Evolutionary conservation across 2,797 vertebrate genomes (phyloP), one percentile per base, ranked within the genome.

Genomic region (Melanotaenia trifasciata): DNA sequence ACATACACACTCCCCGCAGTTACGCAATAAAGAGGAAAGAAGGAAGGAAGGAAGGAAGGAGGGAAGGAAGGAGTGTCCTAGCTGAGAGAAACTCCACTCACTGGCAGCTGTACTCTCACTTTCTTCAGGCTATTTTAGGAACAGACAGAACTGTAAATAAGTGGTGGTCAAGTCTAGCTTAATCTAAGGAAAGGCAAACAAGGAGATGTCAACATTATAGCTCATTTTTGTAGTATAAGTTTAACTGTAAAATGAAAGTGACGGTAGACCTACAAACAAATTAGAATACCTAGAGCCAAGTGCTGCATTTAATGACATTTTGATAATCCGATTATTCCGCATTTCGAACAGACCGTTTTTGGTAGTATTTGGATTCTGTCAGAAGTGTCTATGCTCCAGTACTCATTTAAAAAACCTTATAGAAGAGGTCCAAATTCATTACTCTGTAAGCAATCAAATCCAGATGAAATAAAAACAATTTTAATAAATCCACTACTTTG

Each of bases 11-110:
- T 22, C 11, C 24, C 16, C 16, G 12, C 70, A 62, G 84, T 89
- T 87, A 81, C 50, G 80, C 70, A 91, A 90, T 82, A 64, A 33
- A 43, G 35, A 30, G 30, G 12, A 76, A 45, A 53, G 43, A 84
- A 89, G 83, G 78, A 67, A 30, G 30, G 12, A 76, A 45, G 56
- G 43, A 84, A 89, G 83, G 78, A 67, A 28, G 28, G 28, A 28
- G 20, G 30, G 12, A 76, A 45, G 56, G 43, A 84, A 89, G 83
- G 78, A 67, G 83, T 76, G 84, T 74, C 81, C 60, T 13, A 47
- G 32, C 47, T 51, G 45, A 64, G 22, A 28, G 47, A 50, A 22
- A 22, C 47, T 50, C 47, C n/a, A 22, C 9, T 50, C 20, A 50
- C 47, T 50, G 47, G 47, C 22, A 54, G 47, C 20, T 38, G 9